A percentile compares a stretch with the other conserved stretches of the same genome.
These are phyloP conservation scores for Buceros bicornis DNA, from an alignment of 2,797 vertebrate genomes.

Conservation along the genomic window DNA sequence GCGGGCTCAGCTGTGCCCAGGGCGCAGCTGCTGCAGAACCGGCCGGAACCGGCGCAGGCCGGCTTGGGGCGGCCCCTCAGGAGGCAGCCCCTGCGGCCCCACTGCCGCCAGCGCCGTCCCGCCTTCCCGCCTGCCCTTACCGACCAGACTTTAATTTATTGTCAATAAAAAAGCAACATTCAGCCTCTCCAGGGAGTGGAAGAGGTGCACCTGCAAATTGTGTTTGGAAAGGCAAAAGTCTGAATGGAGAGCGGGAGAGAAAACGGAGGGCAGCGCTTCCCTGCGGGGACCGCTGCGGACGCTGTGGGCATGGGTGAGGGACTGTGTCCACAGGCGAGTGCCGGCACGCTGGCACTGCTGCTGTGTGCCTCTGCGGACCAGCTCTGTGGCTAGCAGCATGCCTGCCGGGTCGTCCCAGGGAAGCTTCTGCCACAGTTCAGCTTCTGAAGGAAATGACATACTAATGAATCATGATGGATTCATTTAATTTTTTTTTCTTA, in stretches of 20 bases:
- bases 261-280: neutral
- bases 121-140: accelerated
- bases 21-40: accelerated
- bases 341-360: neutral
- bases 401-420: no score
- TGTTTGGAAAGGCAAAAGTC: neutral
- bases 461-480: neutral
- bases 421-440: no score
- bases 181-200: neutral
- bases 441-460: no score
- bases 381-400: no score
- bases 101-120: accelerated
- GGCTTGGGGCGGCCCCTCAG: neutral
- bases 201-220: neutral
- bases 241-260: neutral
- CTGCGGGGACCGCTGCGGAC: neutral
- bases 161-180: neutral
- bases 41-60: accelerated
- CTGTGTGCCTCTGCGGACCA: neutral
- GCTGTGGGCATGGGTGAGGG: neutral
- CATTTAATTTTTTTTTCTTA: neutral
- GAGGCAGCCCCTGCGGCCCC: neutral
- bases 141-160: neutral
- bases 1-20: neutral
- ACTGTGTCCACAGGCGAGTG: no score